phyloP scores from a whole-genome alignment of 2,113 vertebrate genomes.

The Platysternon megacephalum region DNA sequence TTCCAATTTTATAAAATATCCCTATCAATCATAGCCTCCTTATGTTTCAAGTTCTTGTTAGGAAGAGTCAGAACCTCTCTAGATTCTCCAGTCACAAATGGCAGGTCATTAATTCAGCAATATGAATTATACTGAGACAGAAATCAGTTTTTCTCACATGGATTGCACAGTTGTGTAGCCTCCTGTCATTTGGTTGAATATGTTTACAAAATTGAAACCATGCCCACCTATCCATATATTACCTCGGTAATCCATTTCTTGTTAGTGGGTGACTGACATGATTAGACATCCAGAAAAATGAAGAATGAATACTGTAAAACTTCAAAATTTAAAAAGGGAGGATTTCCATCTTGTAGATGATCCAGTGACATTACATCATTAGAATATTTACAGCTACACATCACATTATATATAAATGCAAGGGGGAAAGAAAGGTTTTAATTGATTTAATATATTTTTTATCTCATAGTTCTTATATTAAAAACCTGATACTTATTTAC shows the following conservation, averaged over 20 bases:
- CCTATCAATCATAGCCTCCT: background rate
- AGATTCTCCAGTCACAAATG: background rate
- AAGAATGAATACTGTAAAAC: background rate
- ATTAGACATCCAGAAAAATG: background rate
- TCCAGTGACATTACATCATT: background rate
- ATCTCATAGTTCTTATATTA: accelerated
- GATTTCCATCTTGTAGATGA: too few relatives aligned
- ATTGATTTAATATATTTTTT: background rate
- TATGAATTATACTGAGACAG: background rate
- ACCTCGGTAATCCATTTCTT: background rate
- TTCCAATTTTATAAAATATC: background rate
- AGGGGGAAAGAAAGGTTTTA: background rate
- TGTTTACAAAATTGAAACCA: background rate
- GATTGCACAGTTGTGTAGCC: background rate
- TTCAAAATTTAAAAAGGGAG: background rate
- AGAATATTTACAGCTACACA: background rate
- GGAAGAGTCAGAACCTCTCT: background rate
- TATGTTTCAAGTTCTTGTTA: background rate
- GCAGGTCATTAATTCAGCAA: background rate
- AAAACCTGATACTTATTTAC: background rate
- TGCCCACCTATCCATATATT: background rate
- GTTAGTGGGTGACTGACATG: background rate
- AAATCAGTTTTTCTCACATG: background rate
- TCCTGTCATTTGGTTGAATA: background rate
- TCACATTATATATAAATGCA: accelerated